phyloP scores from a whole-genome alignment of 2,113 vertebrate species.

The Protobothrops flavoviridis region DNA sequence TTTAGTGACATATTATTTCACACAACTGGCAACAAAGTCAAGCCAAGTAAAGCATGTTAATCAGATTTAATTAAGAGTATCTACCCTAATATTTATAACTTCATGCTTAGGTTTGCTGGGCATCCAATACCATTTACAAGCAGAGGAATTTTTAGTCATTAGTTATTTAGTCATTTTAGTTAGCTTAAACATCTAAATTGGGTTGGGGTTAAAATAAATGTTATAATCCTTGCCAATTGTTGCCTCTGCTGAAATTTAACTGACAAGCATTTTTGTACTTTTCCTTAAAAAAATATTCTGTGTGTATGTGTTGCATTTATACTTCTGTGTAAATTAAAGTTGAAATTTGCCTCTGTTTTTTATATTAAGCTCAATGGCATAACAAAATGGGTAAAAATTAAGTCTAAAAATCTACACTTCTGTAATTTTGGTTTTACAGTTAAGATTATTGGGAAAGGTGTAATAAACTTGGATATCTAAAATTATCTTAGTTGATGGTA shows the following conservation, averaged over 20 bases:
- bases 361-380: background rate
- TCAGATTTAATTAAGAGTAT: slow-evolving; percentile 67
- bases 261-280: slow-evolving; percentile 25
- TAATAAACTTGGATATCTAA: background rate
- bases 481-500: background rate
- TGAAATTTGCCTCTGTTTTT: background rate
- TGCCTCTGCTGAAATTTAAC: slow-evolving; percentile 44
- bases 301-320: background rate
- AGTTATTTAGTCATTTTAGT: slow-evolving; percentile 39
- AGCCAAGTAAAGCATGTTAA: slow-evolving; percentile 56
- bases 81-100: slow-evolving; percentile 60
- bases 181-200: slow-evolving; percentile 56
- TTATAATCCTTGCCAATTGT: slow-evolving; percentile 27
- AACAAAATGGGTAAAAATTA: background rate
- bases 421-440: background rate
- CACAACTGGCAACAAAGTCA: slow-evolving; percentile 59
- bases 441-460: background rate
- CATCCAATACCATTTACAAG: slow-evolving; percentile 62
- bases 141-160: slow-evolving; percentile 53
- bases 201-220: slow-evolving; percentile 45
- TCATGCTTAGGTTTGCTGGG: slow-evolving; percentile 53
- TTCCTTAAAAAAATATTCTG: slow-evolving; percentile 26
- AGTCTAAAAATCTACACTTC: background rate
- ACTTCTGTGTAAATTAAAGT: background rate
- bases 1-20: slow-evolving; percentile 34